Percentiles rank a stretch among this genome's conserved stretches.
Conservation (phyloP, 2,888 invertebrate species). For the Melolontha melolontha region DNA sequence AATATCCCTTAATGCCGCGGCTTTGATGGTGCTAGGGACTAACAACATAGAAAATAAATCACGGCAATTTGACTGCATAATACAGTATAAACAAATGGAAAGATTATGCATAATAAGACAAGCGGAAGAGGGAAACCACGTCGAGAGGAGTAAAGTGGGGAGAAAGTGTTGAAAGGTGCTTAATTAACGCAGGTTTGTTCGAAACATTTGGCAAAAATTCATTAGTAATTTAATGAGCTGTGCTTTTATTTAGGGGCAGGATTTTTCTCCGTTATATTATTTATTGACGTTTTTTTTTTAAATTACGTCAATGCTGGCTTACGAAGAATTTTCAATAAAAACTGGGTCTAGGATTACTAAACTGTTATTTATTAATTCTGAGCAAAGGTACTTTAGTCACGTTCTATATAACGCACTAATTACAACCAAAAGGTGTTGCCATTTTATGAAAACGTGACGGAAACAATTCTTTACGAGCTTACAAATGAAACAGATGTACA, state of each 20-base stretch:
- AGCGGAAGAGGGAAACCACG: not conserved
- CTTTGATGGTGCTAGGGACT: conserved; percentile 4
- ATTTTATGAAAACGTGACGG: too few relatives aligned
- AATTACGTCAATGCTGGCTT: too few relatives aligned
- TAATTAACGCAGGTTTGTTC: conserved; percentile 11
- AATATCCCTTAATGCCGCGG: conserved; percentile 15
- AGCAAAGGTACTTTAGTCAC: too few relatives aligned
- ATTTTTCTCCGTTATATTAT: too few relatives aligned
- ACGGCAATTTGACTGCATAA: conserved; percentile 28
- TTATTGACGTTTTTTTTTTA: too few relatives aligned
- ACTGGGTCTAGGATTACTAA: too few relatives aligned
- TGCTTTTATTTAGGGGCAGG: not conserved
- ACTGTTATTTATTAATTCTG: too few relatives aligned
- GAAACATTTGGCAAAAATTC: conserved; percentile 14
- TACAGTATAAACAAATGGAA: conserved; percentile 20
- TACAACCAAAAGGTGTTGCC: too few relatives aligned
- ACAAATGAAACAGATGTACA: too few relatives aligned
- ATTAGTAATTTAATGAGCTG: conserved; percentile 10
- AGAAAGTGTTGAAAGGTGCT: conserved; percentile 10
- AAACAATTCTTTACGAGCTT: too few relatives aligned
- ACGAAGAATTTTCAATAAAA: too few relatives aligned
- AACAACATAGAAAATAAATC: conserved; percentile 23
- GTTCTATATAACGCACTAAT: too few relatives aligned
- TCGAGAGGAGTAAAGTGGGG: not conserved
- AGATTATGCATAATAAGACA: conserved; percentile 7